Percentiles rank a stretch among this genome's conserved stretches.
Evolutionary conservation across 2,888 invertebrate species (phyloP).

Genomic region (Auanema sp.): DNA sequence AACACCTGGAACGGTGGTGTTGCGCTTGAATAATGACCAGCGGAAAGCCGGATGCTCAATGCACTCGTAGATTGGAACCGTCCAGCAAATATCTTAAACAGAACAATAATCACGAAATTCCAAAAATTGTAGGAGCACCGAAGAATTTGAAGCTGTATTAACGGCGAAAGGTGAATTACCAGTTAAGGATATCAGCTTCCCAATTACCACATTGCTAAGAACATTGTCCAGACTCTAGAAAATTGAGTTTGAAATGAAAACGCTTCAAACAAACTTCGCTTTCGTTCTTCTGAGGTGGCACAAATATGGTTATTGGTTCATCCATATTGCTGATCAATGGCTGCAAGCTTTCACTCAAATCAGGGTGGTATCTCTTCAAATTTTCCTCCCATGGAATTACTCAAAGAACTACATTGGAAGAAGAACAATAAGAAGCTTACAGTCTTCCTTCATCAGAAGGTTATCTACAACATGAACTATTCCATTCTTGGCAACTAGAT

Average conservation of each 20-base stretch:
- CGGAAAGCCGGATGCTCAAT: not conserved
- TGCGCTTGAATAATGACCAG: not conserved
- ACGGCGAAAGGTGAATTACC: constrained; percentile 3
- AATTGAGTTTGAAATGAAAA: not conserved
- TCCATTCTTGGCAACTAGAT: constrained; percentile 13
- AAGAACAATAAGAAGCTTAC: constrained; percentile 1
- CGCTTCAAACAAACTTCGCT: not conserved
- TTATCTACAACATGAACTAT: constrained; percentile 15
- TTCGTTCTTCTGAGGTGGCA: constrained; percentile 5
- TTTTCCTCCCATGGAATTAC: constrained; percentile 13
- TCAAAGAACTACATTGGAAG: constrained; percentile 4
- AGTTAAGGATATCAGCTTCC: constrained; percentile 9
- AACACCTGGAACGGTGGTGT: not conserved
- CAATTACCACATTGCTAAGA: constrained; percentile 7
- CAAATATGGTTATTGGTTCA: constrained; percentile 9
- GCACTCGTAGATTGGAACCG: constrained; percentile 1
- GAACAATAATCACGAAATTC: no score
- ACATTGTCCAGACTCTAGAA: constrained; percentile 5
- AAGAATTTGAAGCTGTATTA: constrained; percentile 10
- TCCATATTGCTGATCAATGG: not conserved
- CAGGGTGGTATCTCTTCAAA: constrained; percentile 5
- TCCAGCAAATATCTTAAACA: constrained; percentile 14
- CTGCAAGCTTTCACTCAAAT: constrained; percentile 3
- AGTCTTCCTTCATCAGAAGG: constrained; percentile 16
- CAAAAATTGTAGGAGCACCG: no score